Evolutionary conservation across 2,113 vertebrate genomes (phyloP), one percentile per base, ranked within the genome.

Genomic region (Raphicerus campestris): DNA sequence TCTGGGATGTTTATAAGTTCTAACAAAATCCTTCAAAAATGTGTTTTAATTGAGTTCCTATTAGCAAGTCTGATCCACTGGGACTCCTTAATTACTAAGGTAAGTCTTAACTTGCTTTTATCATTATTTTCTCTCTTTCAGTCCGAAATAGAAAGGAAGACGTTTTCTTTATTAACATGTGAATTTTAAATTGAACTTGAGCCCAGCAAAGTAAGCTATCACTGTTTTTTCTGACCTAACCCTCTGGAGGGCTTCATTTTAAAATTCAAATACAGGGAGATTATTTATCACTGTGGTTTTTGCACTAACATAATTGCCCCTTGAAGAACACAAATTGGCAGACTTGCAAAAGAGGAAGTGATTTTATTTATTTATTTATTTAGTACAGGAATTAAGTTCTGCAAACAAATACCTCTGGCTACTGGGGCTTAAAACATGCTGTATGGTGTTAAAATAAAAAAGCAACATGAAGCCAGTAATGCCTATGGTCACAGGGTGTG

Each of bases 201-300:
- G 70, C 75, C 85, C 94, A 97, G 94, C 90, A 92, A 97, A 98
- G 97, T 96, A 98, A 95, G 92, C 92, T 88, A 39, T 81, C 96
- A 91, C 88, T 97, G 87, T 47, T 53, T 92, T 97, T 93, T 98
- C 94, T 42, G 15, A 98, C 90, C 95, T 98, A 97, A 97, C 91
- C 90, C 97, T 95, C 89, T 90, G 53, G 91, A 96, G 83, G n/a
- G 87, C 73, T 96, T 96, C 93, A 93, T 95, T 98, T 98, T 98
- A 89, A 95, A 97, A 97, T 98, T 98, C 97, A 98, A 98, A 98
- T 96, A 96, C 93, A 97, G 22, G 91, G 97, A 98, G n/a, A 88
- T 96, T 97, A 98, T 98, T 98, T 98, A 98, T 98, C 98, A 98
- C 84, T 92, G 97, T 97, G 97, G 89, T 98, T 98, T 98, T 98